Base-by-base conservation (phyloP, 35 echinoderm and acorn worm genomes). In the Lytechinus variegatus region DNA sequence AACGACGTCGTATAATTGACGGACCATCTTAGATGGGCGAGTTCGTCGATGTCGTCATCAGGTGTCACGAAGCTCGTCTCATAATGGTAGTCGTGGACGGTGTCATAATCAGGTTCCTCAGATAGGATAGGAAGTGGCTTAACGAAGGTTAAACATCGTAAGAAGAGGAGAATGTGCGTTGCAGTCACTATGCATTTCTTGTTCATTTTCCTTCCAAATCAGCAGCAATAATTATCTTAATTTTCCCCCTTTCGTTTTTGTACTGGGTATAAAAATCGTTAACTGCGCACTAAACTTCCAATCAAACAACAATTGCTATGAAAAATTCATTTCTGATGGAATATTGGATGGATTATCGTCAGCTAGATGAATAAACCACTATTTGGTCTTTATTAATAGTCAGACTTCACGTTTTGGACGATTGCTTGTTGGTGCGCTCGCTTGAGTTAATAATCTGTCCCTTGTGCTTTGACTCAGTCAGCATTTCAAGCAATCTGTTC, bases 21-120 rank as follows among this genome's bases (percentile, higher is more conserved):
- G 54, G 92, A 93, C 92, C 92, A 93, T 57, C 57, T 93, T 0
- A 93, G 54, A 57, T 57, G 28, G 92, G 92, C 92, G 27, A 93
- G 52, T 54, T 93, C 92, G 92, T 93, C 92, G 92, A 93, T 93
- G 54, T 55, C 53, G 54, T 93, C 92, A 54, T 93, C 8, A 10
- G 92, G 92, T 27, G 92, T 55, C 1, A 93, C 52, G 92, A 93
- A 93, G 92, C 53, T 93, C 13, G 92, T 93, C n/a, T 93, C 92
- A 54, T 93, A 93, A 19, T 54, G 92, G 54, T 93, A 93, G 53
- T 54, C 92, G 92, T 55, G 53, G 11, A 57, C 92, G 53, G 3
- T 19, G 92, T 54, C 92, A 57, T 54, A 9, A n/a, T 93, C 11
- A 5, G 92, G 92, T 3, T 29, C 92, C 9, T 93, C 53, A 0